Percentiles rank a stretch among this genome's conserved stretches.
phyloP scores from a whole-genome alignment of 2,113 vertebrate genomes.

The Tragelaphus buxtoni region DNA sequence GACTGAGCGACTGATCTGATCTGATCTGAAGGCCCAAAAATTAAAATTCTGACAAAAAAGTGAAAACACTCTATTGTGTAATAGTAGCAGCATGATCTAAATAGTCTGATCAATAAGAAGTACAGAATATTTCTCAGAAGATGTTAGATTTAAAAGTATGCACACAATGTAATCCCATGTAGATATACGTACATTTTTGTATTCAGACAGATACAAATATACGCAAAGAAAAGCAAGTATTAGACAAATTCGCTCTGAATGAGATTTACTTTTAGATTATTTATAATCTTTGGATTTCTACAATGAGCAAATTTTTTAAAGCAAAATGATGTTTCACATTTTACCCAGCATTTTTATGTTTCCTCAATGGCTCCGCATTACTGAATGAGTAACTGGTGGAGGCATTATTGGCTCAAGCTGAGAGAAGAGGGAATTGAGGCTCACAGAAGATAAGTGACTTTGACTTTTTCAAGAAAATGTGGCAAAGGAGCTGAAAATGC shows the following conservation, averaged over 20 bases:
- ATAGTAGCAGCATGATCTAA: not conserved
- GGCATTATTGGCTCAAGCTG: fast-evolving
- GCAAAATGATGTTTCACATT: not conserved
- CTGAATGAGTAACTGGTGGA: fast-evolving
- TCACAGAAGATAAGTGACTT: not conserved
- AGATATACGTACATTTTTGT: not conserved
- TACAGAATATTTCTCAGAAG: not conserved
- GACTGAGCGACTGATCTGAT: too few species aligned
- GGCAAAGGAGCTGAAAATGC: not conserved
- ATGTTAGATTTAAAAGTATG: not conserved
- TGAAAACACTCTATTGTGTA: not conserved
- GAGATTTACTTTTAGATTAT: not conserved
- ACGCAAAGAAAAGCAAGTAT: not conserved
- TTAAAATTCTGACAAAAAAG: not conserved
- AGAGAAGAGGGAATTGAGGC: not conserved
- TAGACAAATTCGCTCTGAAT: not conserved
- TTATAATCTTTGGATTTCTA: not conserved
- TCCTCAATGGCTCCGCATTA: not conserved
- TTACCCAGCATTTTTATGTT: not conserved
- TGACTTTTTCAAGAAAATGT: not conserved
- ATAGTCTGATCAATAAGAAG: not conserved
- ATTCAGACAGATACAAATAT: not conserved
- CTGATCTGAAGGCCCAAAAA: not conserved
- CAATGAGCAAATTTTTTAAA: not conserved
- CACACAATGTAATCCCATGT: too few species aligned